Evolutionary conservation across 2,888 invertebrate species (phyloP), one percentile per base, ranked within the genome.

Genomic region (Synanthedon tipuliformis): DNA sequence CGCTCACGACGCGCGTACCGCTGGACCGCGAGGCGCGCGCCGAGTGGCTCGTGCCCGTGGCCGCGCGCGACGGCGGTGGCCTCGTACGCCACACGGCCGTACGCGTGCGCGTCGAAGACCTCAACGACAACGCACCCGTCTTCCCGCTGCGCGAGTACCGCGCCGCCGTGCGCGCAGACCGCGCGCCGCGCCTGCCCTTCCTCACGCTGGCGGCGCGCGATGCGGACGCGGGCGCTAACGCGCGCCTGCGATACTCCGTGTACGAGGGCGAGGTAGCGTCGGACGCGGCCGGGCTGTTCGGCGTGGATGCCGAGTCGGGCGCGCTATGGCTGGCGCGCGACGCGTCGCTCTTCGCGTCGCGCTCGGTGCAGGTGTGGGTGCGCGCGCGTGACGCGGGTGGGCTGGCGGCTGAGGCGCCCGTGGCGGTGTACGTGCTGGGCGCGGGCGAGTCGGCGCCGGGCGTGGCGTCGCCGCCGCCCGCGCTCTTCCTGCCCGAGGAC

Each of bases 301-400:
- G 90, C 52, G 91, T 97, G 12, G 92, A 96, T 71, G 83, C 91
- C 50, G 88, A 88, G 55, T 92, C 92, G 16, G 97, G 97, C 10
- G 91, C 92, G 60, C 81, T 97, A 23, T 91, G 89, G 53, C 78
- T 95, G 54, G 84, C 89, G 8, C 89, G 90, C 61, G 89, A 90
- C 66, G 90, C 92, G 15, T 73, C 89, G 11, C 40, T 51, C 41
- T 23, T 71, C 93, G 94, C 91, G 73, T 93, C 93, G 55, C 91
- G 93, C 76, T 89, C 92, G 53, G 92, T 95, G 75, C 95, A 95
- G 82, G 94, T 97, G 75, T 96, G 97, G 83, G 93, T 98, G 52
- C 91, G 95, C 56, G 98, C 96, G 13, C 91, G 91, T 52, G 97
- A 98, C 85, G 90, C 90, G 66, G 96, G 96, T 54, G 91, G 93